Conservation (phyloP, 2,888 invertebrate species). For the Autographa pulchrina region DNA sequence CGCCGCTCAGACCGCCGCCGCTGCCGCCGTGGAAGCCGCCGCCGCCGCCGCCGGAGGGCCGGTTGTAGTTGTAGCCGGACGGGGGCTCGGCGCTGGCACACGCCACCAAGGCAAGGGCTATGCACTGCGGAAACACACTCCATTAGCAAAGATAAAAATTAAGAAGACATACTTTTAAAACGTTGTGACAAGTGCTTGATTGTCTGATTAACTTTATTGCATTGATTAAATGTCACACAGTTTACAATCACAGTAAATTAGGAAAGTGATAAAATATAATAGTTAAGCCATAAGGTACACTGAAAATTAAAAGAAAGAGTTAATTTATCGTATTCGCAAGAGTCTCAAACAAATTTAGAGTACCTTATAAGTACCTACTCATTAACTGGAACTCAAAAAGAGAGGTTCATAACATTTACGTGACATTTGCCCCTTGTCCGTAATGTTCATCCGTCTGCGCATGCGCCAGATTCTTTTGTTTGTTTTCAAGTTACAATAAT, state of each 20-base stretch:
- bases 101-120: slow-evolving; percentile 94
- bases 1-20: slow-evolving; percentile 84
- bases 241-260: too few species aligned
- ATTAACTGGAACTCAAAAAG: neutral
- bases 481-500: slow-evolving; percentile 59
- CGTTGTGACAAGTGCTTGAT: slow-evolving; percentile 43
- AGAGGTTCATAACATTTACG: slow-evolving; percentile 9
- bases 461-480: slow-evolving; percentile 18
- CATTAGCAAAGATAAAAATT: slow-evolving; percentile 24
- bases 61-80: slow-evolving; percentile 93
- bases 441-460: slow-evolving; percentile 24
- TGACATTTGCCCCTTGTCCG: slow-evolving; percentile 20
- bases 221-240: neutral
- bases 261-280: too few species aligned
- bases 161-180: neutral
- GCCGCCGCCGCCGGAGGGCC: slow-evolving; percentile 89
- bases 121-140: slow-evolving; percentile 90
- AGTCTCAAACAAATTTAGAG: neutral
- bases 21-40: slow-evolving; percentile 78
- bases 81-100: slow-evolving; percentile 93
- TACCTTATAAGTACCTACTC: neutral
- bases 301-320: slow-evolving; percentile 1
- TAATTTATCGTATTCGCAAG: neutral
- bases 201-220: neutral
- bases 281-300: neutral